Conservation (phyloP, 1,140 invertebrate species). For the Tachypleus tridentatus region DNA sequence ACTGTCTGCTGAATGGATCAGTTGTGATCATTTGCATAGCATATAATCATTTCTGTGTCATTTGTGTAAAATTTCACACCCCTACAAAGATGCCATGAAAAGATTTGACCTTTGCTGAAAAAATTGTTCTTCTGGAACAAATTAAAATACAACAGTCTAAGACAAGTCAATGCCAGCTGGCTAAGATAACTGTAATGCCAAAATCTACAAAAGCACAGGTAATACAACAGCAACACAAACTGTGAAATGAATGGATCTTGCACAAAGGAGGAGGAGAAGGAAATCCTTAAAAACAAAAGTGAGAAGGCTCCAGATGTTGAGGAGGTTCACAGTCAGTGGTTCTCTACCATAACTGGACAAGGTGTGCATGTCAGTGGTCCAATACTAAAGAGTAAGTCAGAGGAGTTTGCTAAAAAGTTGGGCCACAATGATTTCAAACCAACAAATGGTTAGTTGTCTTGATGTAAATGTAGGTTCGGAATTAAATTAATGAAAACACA, state of each 20-base stretch:
- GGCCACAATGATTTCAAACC: slow-evolving; percentile 26
- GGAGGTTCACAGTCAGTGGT: slow-evolving; percentile 21
- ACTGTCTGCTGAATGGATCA: too few relatives aligned
- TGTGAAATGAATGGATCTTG: slow-evolving; percentile 3
- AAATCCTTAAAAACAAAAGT: slow-evolving; percentile 4
- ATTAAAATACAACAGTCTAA: slow-evolving; percentile 3
- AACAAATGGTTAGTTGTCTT: slow-evolving; percentile 26
- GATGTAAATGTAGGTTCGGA: slow-evolving; percentile 18
- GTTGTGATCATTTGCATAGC: too few relatives aligned
- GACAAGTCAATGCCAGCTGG: slow-evolving; percentile 5
- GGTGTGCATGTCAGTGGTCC: slow-evolving; percentile 17
- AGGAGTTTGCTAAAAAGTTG: slow-evolving; percentile 21
- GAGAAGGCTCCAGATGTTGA: slow-evolving; percentile 20
- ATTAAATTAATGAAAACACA: slow-evolving; percentile 14
- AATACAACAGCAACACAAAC: slow-evolving; percentile 9
- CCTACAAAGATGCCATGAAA: slow-evolving; percentile 3
- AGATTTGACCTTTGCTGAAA: background rate
- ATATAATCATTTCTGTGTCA: too few relatives aligned
- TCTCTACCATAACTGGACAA: slow-evolving; percentile 7
- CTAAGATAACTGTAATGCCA: slow-evolving; percentile 11
- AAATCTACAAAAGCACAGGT: slow-evolving; percentile 11
- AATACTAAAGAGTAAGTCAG: slow-evolving; percentile 22
- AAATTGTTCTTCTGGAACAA: slow-evolving; percentile 4
- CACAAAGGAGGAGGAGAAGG: too few relatives aligned
- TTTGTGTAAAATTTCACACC: background rate